These are phyloP conservation scores for Limnephilus rhombicus DNA, from an alignment of 2,888 invertebrate species.

Conservation along the genomic window DNA sequence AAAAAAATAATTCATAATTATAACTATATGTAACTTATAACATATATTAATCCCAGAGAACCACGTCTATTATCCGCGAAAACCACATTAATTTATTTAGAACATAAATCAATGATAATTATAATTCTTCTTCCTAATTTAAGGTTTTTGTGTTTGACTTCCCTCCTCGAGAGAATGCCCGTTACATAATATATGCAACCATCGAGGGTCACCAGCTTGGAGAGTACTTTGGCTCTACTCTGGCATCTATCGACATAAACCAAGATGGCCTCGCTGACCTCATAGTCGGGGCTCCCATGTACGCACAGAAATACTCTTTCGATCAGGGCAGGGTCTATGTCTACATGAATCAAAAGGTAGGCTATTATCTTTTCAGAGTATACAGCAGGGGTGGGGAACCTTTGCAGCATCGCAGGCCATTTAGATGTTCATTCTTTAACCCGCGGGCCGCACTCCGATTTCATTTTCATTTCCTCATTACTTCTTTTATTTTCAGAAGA, in stretches of 20 bases:
- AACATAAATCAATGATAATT: too few species aligned
- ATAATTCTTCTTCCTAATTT: neutral
- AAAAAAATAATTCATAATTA: too few species aligned
- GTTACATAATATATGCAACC: conserved; percentile 68
- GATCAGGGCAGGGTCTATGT: conserved; percentile 82
- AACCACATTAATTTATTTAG: too few species aligned
- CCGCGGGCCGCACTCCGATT: too few species aligned
- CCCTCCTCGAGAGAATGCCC: conserved; percentile 68
- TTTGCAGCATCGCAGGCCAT: too few species aligned
- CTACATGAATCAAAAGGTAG: conserved; percentile 74
- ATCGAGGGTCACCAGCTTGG: conserved; percentile 77
- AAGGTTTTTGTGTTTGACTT: conserved; percentile 75
- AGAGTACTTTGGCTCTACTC: conserved; percentile 81
- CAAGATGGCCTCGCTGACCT: conserved; percentile 70
- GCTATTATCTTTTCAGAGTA: neutral
- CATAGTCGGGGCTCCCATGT: conserved; percentile 81
- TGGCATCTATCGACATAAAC: conserved; percentile 79
- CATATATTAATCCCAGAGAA: too few species aligned
- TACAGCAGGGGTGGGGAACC: too few species aligned
- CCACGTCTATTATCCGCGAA: too few species aligned
- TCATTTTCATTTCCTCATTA: too few species aligned
- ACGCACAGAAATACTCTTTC: conserved; percentile 70
- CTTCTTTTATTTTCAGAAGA: too few species aligned
- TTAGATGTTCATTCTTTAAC: too few species aligned
- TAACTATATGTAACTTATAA: too few species aligned